Percentiles rank a stretch among this genome's conserved stretches.
These are phyloP conservation scores for Scrobipalpa atriplicella DNA, from an alignment of 2,888 invertebrate genomes.

Conservation along the genomic window DNA sequence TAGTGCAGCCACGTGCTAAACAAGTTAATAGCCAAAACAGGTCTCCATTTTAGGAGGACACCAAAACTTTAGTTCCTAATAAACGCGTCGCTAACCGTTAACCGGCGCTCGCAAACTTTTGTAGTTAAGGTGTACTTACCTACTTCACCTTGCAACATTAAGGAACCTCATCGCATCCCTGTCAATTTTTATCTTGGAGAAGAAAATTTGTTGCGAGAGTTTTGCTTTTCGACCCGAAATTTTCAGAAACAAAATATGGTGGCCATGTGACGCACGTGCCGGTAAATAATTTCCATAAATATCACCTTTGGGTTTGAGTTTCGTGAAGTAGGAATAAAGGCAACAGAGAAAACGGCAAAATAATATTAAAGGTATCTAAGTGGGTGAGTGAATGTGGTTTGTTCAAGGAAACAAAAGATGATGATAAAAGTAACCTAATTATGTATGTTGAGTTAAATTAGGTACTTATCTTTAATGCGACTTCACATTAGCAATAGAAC, in stretches of 20 bases:
- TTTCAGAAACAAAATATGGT: background rate
- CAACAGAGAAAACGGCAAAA: background rate
- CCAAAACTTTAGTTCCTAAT: constrained; percentile 31
- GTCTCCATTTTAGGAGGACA: constrained; percentile 18
- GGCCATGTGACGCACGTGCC: constrained; percentile 11
- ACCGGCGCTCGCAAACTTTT: constrained; percentile 25
- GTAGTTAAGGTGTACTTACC: constrained; percentile 28
- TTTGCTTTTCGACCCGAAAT: background rate
- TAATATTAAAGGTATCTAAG: background rate
- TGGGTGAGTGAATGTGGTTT: background rate
- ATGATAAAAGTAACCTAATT: no score
- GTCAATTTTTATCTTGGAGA: constrained; percentile 3
- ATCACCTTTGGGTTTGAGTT: constrained; percentile 16
- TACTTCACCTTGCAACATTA: constrained; percentile 6
- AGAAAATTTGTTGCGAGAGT: background rate
- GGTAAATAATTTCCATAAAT: constrained; percentile 15
- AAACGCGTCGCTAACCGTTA: constrained; percentile 28
- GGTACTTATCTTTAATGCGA: no score
- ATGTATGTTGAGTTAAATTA: no score
- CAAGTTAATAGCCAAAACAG: constrained; percentile 21
- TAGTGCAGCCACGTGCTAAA: background rate
- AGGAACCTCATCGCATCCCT: background rate
- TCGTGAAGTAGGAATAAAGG: background rate
- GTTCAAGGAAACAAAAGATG: no score
- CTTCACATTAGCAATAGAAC: no score